These are phyloP conservation scores for Parazoanthus swiftii DNA, from an alignment of 92 coral and sea anemone genomes.

Conservation along the genomic window DNA sequence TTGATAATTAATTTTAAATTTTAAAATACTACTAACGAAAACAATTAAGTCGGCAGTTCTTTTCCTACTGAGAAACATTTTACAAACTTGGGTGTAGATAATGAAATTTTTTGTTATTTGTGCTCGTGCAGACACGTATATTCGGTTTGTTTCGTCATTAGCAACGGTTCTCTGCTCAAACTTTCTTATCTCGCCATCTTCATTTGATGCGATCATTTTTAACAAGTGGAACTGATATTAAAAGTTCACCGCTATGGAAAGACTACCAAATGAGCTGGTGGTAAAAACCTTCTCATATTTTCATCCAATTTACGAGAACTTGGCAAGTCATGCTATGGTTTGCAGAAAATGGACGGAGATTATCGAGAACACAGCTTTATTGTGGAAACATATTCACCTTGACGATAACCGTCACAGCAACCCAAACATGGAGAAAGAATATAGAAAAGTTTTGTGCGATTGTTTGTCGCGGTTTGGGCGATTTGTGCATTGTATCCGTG, in stretches of 20 bases:
- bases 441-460: constrained; percentile 45
- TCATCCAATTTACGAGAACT: constrained; percentile 78
- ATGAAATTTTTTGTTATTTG: not conserved
- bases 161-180: not conserved
- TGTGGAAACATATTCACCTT: constrained; percentile 83
- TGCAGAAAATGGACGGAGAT: constrained; percentile 72
- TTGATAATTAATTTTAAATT: too few species aligned
- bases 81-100: not conserved
- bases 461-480: constrained; percentile 60
- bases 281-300: constrained; percentile 65
- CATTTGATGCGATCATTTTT: not conserved
- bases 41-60: not conserved
- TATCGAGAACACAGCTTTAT: constrained; percentile 57
- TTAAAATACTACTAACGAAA: not conserved
- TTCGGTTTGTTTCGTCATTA: constrained; percentile 35
- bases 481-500: constrained; percentile 70
- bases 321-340: constrained; percentile 51
- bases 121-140: not conserved
- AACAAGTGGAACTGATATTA: not conserved
- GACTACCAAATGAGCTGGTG: constrained; percentile 69
- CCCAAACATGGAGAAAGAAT: constrained; percentile 45
- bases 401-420: constrained; percentile 68
- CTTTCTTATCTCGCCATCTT: not conserved
- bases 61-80: not conserved
- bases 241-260: constrained; percentile 38